Base-by-base conservation (phyloP, 1,140 invertebrate genomes). In the Anoplophora glabripennis region DNA sequence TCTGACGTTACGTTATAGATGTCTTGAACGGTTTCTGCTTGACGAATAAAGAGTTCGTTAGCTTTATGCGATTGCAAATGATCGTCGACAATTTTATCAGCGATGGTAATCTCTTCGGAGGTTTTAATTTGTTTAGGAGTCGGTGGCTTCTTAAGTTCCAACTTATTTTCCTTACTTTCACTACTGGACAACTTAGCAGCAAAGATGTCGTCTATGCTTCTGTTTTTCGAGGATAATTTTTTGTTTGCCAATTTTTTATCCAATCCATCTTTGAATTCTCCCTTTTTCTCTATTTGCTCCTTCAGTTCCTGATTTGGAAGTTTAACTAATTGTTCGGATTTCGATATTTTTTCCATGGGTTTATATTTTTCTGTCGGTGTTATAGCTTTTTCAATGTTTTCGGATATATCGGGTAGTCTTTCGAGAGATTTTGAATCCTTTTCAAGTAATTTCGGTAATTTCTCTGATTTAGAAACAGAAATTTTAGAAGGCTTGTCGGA, bases 131-230 rank as follows among this genome's bases (percentile, higher is more conserved):
- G 10, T 38, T 54, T 65, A 42, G 45, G 37, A 48, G 15, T 41
- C 5, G 53, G 37, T 11, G 53, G 34, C 42, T 38, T 49, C 7
- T 51, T 53, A 1, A 56, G 18, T 15, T 53, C 61, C 17, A 52
- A 54, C 37, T 61, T 63, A 36, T 70, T 68, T 57, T 67, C 58
- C 21, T 67, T 64, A 12, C 45, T 54, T 53, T 60, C 57, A 12
- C 53, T 64, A 44, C 42, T 61, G 5, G 61, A 52, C 15, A 64
- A 34, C 59, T 69, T 70, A 34, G 57, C 55, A 12, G 67, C 55
- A 36, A 70, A 70, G 14, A 70, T 67, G 12, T 69, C 70, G 12
- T 70, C 68, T 7, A 69, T 56, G 40, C 56, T 66, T 40, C 61
- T 69, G 35, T 21, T 57, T 53, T 68, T 69, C 4, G 38, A 51